These are phyloP conservation scores for Carabus problematicus DNA, from an alignment of 2,888 invertebrate genomes.

Conservation along the genomic window DNA sequence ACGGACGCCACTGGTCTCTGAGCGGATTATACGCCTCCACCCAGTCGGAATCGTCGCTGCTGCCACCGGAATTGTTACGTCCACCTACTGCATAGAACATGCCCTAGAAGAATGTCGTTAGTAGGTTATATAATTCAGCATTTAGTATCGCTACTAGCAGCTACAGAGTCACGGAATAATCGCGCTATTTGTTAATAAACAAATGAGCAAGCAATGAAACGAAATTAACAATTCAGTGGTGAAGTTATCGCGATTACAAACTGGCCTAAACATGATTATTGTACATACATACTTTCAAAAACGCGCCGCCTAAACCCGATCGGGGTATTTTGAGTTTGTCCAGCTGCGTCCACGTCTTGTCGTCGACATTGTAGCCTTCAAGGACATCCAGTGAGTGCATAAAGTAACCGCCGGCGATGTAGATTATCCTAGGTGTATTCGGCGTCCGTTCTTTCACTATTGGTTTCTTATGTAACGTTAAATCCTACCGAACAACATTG, in stretches of 20 bases:
- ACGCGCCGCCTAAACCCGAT: conserved; percentile 86
- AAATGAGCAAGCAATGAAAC: neutral
- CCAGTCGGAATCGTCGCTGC: conserved; percentile 87
- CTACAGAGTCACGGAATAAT: neutral
- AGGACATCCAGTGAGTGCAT: conserved; percentile 85
- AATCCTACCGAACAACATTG: conserved; percentile 64
- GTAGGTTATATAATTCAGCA: neutral
- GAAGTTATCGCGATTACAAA: no score
- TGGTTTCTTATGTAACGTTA: conserved; percentile 86
- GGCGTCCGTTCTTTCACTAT: conserved; percentile 86
- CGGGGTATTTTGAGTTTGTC: conserved; percentile 86
- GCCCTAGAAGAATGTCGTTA: conserved; percentile 62
- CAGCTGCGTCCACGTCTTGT: conserved; percentile 82
- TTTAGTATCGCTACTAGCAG: neutral
- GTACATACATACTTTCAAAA: conserved; percentile 69
- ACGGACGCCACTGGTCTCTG: conserved; percentile 85
- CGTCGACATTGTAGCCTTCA: conserved; percentile 88
- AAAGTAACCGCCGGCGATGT: conserved; percentile 90
- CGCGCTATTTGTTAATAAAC: neutral
- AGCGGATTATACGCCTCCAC: conserved; percentile 88
- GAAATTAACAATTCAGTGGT: no score
- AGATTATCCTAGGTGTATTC: conserved; percentile 87
- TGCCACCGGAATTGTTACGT: conserved; percentile 87
- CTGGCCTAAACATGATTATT: neutral
- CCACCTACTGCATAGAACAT: conserved; percentile 93